These are phyloP conservation scores for Drosophila nigricruria DNA, from an alignment of 2,888 invertebrate species.

Conservation along the genomic window DNA sequence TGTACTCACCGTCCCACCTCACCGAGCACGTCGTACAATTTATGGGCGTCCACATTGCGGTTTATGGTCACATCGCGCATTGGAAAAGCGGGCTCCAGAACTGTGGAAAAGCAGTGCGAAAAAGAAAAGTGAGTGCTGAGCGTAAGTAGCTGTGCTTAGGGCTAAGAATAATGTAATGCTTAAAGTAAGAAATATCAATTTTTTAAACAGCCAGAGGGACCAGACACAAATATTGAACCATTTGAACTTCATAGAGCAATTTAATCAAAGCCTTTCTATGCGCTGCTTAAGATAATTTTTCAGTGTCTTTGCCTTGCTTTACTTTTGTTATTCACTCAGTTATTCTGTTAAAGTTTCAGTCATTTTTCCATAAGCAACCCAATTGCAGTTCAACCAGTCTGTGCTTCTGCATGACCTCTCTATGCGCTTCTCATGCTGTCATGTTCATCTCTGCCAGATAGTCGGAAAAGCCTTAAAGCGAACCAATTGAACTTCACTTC, in stretches of 20 bases:
- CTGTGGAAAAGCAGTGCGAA: constrained; percentile 86
- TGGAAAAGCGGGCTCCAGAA: constrained; percentile 95
- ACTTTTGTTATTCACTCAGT: neutral
- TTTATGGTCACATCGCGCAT: constrained; percentile 94
- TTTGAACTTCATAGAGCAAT: neutral
- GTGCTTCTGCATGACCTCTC: constrained; percentile 14
- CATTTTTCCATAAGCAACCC: constrained; percentile 2
- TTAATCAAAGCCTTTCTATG: neutral
- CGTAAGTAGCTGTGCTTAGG: constrained; percentile 2
- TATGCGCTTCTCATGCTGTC: neutral
- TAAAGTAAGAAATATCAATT: constrained; percentile 4
- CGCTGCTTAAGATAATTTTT: neutral
- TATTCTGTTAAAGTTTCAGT: too few relatives aligned
- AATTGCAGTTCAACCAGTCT: constrained; percentile 31
- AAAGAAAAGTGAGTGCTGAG: constrained; percentile 10
- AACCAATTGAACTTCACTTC: constrained; percentile 46
- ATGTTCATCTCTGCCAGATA: neutral
- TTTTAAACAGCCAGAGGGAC: neutral
- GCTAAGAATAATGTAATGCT: neutral
- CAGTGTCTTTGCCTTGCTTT: neutral
- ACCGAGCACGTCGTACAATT: constrained; percentile 93
- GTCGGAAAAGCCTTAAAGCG: constrained; percentile 17
- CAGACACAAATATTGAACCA: neutral
- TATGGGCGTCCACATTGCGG: constrained; percentile 93
- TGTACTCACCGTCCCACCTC: constrained; percentile 95